Base-by-base conservation (phyloP, 1,140 invertebrate genomes). In the Bathynomus jamesi region DNA sequence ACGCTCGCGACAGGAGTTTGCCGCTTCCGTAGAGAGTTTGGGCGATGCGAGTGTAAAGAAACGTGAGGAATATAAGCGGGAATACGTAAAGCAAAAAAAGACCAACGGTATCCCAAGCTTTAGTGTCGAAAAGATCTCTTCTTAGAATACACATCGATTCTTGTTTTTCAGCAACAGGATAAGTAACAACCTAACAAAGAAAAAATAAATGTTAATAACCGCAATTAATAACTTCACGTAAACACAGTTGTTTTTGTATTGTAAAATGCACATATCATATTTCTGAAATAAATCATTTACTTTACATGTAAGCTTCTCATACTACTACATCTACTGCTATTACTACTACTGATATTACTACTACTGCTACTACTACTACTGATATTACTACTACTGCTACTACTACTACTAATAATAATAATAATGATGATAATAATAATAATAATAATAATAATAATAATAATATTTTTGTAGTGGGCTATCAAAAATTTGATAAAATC, bases 41-140 rank as follows among this genome's bases (percentile, higher is more conserved):
- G 21, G 79, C 78, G 27, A 81, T 79, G n/a, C 77, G 73, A 27
- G 74, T 74, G 67, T 81, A 81, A 1, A 81, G 68, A 7, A 80
- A 72, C 17, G 76, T 70, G 2, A 81, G 79, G 25, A 81, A 60
- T 2, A 76, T 31, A 4, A 81, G 76, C 2, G 80, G 80, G 1
- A 80, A 72, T 0, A 80, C 60, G 63, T 80, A 81, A 4, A 78
- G 79, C 4, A 80, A 68, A 0, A 78, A 73, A 27, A 80, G 78
- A 46, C 79, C 80, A 10, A 79, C 74, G 13, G 79, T 67, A 69
- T 81, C 80, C 74, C 79, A 81, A 13, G 78, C 77, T 67, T 77
- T 78, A 3, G 79, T 77, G 67, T 80, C 75, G 53, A 80, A 80
- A 28, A 76, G 72, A 13, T 76, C 75, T 4, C 79, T 46, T 29